Percentiles rank a stretch among this genome's conserved stretches.
Conservation (phyloP, 2,888 invertebrate species). For the Coremacera marginata region DNA sequence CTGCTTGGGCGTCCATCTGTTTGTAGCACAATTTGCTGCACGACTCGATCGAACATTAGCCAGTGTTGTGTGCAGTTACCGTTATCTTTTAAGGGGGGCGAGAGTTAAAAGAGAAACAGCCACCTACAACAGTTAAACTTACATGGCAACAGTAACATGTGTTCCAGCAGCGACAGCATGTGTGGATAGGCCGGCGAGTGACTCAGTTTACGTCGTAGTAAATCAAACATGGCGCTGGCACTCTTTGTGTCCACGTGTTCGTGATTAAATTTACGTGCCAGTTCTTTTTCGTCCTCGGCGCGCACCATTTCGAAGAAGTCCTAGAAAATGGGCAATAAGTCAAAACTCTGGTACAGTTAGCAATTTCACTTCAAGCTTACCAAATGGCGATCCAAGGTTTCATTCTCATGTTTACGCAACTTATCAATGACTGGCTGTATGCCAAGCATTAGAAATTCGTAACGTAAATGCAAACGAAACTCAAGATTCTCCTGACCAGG, state of each 20-base stretch:
- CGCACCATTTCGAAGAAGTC: constrained; percentile 99
- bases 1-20: constrained; percentile 71
- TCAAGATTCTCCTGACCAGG: constrained; percentile 96
- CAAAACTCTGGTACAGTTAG: neutral
- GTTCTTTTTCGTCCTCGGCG: constrained; percentile 94
- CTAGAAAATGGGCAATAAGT: constrained; percentile 46
- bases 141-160: constrained; percentile 87
- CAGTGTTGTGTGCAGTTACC: constrained; percentile 92
- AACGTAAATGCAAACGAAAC: constrained; percentile 93
- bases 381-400: constrained; percentile 94
- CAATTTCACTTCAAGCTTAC: constrained; percentile 51
- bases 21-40: constrained; percentile 93
- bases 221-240: constrained; percentile 92
- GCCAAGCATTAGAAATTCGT: constrained; percentile 96
- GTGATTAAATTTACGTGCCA: constrained; percentile 90
- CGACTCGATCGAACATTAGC: constrained; percentile 92
- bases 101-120: neutral
- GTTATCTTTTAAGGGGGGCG: constrained; percentile 73
- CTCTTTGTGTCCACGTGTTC: constrained; percentile 95
- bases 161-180: constrained; percentile 89
- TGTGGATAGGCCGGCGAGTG: constrained; percentile 95
- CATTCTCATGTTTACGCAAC: constrained; percentile 91
- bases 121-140: constrained; percentile 61
- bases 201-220: constrained; percentile 87
- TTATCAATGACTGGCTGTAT: constrained; percentile 97